phyloP scores from a whole-genome alignment of 2,888 invertebrate species.

The Diadromus collaris region DNA sequence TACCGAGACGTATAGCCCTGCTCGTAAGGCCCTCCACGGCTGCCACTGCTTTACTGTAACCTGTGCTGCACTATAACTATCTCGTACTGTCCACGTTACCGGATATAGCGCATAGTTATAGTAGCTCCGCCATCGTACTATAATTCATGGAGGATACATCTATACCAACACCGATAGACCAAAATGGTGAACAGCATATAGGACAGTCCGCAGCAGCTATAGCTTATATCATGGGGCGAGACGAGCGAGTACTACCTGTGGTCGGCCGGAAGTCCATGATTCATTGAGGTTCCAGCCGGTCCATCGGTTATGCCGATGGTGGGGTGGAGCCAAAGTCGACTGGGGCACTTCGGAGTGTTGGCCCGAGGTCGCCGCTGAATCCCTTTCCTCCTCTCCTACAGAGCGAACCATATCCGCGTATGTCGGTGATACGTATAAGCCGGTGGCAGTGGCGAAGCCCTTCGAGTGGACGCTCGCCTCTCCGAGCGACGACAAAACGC shows the following conservation, averaged over 20 bases:
- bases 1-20: not conserved
- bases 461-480: conserved; percentile 15
- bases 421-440: conserved; percentile 22
- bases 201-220: conserved; percentile 16
- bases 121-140: not conserved
- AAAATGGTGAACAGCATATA: conserved; percentile 7
- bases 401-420: not conserved
- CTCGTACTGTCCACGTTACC: conserved; percentile 1
- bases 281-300: conserved; percentile 69
- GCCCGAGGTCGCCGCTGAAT: not conserved
- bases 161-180: conserved; percentile 17
- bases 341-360: conserved; percentile 9
- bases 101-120: conserved; percentile 31
- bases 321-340: conserved; percentile 59
- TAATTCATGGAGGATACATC: conserved; percentile 34
- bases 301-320: conserved; percentile 71
- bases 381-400: conserved; percentile 8
- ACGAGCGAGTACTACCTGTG: conserved; percentile 58
- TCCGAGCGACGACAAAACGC: conserved; percentile 57
- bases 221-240: conserved; percentile 62
- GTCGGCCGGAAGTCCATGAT: conserved; percentile 68
- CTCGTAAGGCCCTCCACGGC: conserved; percentile 1
- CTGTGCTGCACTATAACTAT: conserved; percentile 1
- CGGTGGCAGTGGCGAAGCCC: conserved; percentile 9
- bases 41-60: not conserved